phyloP scores from a whole-genome alignment of 2,888 invertebrate species.

The Lasioglossum marginatum region DNA sequence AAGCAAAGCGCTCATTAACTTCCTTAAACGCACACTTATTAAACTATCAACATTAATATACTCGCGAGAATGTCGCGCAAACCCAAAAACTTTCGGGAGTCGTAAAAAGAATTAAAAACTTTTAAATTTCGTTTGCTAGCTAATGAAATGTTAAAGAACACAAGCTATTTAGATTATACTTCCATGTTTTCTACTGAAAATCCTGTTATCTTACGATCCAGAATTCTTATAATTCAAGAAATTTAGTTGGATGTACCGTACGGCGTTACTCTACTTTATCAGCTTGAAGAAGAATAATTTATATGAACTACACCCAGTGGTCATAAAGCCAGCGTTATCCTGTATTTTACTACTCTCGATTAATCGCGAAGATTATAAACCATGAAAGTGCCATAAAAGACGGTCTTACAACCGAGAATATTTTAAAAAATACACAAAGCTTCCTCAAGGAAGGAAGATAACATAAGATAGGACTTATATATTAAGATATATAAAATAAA shows the following conservation, averaged over 20 bases:
- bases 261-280: not conserved
- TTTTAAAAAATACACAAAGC: not conserved
- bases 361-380: not conserved
- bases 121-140: not conserved
- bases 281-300: not conserved
- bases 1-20: not conserved
- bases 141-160: not conserved
- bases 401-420: not conserved
- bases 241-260: not conserved
- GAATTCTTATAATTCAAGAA: not conserved
- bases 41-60: not conserved
- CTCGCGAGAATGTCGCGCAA: not conserved
- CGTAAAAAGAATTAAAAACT: not conserved
- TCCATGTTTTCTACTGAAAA: not conserved
- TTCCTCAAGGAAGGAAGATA: not conserved
- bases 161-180: not conserved
- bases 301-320: not conserved
- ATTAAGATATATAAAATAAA: no score
- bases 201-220: not conserved
- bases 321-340: conserved; percentile 5
- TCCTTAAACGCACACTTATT: not conserved
- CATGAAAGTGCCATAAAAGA: not conserved
- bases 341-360: not conserved
- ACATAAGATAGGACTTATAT: not conserved
- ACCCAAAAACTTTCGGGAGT: not conserved